A percentile compares a stretch with the other conserved stretches of the same genome.
phyloP scores from a whole-genome alignment of 2,797 vertebrate species.

The Rhabdomys pumilio region DNA sequence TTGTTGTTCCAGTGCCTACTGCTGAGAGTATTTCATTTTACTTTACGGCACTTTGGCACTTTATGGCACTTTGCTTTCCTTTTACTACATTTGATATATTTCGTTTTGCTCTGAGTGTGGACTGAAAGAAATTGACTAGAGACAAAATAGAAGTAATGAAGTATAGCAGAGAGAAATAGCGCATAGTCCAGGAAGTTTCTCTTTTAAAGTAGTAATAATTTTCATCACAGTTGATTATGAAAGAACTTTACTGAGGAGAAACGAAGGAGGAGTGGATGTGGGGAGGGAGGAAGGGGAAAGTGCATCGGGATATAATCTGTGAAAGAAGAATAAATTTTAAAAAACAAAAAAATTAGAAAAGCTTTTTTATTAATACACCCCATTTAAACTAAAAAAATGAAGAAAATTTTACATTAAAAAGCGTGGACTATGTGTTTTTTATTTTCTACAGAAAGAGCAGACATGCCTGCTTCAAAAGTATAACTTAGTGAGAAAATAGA shows the following conservation, averaged over 20 bases:
- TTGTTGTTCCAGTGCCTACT: not conserved
- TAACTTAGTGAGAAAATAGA: not conserved
- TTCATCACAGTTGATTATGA: not conserved
- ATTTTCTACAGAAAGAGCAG: not conserved
- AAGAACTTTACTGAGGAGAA: not conserved
- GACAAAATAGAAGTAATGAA: not conserved
- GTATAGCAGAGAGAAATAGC: not conserved
- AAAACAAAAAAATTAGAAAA: not conserved
- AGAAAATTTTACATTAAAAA: not conserved
- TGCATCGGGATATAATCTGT: not conserved
- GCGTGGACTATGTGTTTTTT: not conserved
- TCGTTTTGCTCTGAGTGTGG: not conserved
- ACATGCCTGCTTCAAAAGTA: not conserved
- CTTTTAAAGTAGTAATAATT: not conserved
- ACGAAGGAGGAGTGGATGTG: not conserved
- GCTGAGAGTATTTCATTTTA: not conserved
- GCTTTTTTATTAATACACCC: not conserved
- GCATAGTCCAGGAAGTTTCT: not conserved
- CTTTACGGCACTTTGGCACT: not conserved
- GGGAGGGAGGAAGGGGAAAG: not conserved
- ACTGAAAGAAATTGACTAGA: not conserved
- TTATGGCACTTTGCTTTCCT: not conserved
- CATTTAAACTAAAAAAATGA: not conserved
- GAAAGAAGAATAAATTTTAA: not conserved
- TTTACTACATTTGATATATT: not conserved